These are phyloP conservation scores for Pteruthius melanotis DNA, from an alignment of 2,113 vertebrate species.

Conservation along the genomic window DNA sequence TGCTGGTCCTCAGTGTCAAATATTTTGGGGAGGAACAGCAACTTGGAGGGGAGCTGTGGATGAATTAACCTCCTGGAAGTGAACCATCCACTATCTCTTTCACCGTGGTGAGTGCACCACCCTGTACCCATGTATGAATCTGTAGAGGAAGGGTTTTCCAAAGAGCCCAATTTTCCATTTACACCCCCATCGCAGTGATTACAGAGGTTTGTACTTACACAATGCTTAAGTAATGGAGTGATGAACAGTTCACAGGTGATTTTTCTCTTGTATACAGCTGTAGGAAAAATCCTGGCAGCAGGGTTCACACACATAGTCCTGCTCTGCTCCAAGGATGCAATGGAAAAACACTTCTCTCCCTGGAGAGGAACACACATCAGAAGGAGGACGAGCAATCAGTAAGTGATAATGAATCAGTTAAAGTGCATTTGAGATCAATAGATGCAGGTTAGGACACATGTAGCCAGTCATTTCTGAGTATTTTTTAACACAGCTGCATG, in stretches of 20 bases:
- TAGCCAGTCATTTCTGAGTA: not conserved
- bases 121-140: not conserved
- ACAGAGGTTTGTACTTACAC: not conserved
- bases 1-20: not conserved
- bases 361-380: not conserved
- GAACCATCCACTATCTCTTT: not conserved
- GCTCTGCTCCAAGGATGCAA: not conserved
- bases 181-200: not conserved
- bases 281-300: not conserved
- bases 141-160: not conserved
- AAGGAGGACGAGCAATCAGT: not conserved
- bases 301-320: not conserved
- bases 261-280: not conserved
- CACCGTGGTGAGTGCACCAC: not conserved
- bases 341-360: not conserved
- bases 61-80: not conserved
- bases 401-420: slow-evolving; percentile 21
- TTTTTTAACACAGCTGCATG: not conserved
- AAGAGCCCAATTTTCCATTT: slow-evolving; percentile 6
- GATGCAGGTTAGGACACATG: not conserved
- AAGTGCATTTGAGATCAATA: slow-evolving; percentile 49
- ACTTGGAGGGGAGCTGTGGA: not conserved
- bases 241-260: not conserved
- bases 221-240: not conserved
- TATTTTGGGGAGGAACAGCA: not conserved